Base-by-base conservation (phyloP, 1,140 invertebrate genomes). In the Rhyacophila brunnea region DNA sequence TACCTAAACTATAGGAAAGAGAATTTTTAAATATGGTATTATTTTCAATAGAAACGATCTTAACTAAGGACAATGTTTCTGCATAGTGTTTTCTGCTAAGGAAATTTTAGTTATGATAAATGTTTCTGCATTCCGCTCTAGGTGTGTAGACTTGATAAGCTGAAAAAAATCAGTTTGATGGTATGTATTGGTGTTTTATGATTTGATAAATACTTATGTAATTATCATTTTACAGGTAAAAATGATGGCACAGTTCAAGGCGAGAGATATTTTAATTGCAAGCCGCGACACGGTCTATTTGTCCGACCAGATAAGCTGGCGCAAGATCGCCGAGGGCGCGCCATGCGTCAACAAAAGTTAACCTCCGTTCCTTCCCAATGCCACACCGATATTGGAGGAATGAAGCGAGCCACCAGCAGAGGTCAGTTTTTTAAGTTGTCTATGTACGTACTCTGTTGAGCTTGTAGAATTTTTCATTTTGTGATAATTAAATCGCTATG, bases 201-300 rank as follows among this genome's bases (percentile, higher is more conserved):
- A 53, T 13, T 53, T 14, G 7, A 46, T 43, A 43, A 15, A 11
- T n/a, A 44, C n/a, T 23, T 28, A 17, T 46, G n/a, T 54, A 56
- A 56, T 19, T 57, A 19, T 51, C 10, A 14, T 43, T 53, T 66
- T 55, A 1, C 71, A 93, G 92, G 93, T 56, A 96, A 95, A 78
- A 96, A 97, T 77, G 93, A 97, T 80, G 95, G 95, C 20, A 87
- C 87, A 50, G 92, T 97, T 7, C 90, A 93, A 72, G 92, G 91
- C 19, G 85, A 91, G 23, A 84, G 87, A 53, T 97, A 98, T 78
- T 98, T 98, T 81, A 83, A 84, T 44, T 95, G 94, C 73, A 86
- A 87, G 54, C 78, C 89, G 50, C 90, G 93, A 66, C 91, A 93
- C 78, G 95, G 94, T 28, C 90, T 97, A 69, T 97, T 97, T 77